Evolutionary conservation across 2,888 invertebrate species (phyloP).

Genomic region (Drosophila limbata): DNA sequence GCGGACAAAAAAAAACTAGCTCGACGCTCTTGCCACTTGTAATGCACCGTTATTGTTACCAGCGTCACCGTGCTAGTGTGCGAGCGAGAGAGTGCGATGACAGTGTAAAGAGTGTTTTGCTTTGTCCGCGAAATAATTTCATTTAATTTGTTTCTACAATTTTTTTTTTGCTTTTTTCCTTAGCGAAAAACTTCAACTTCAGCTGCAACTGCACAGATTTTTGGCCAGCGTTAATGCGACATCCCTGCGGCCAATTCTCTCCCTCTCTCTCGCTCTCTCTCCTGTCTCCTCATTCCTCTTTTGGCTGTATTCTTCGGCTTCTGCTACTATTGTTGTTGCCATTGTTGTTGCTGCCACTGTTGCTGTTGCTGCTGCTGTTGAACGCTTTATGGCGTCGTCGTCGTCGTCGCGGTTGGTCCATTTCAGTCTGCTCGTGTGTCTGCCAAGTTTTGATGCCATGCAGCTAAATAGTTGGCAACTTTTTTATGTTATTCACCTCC

Average conservation of each 20-base stretch:
- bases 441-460: constrained; percentile 71
- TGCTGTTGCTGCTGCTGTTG: constrained; percentile 44
- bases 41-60: constrained; percentile 70
- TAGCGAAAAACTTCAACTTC: constrained; percentile 63
- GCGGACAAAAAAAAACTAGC: constrained; percentile 63
- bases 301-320: constrained; percentile 30
- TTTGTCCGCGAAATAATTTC: constrained; percentile 73
- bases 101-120: constrained; percentile 44
- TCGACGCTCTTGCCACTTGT: constrained; percentile 72
- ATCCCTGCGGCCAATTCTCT: constrained; percentile 33
- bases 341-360: constrained; percentile 28
- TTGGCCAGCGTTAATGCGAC: constrained; percentile 71
- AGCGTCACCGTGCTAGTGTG: neutral
- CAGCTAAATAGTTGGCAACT: constrained; percentile 76
- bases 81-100: neutral
- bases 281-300: no score
- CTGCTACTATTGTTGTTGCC: constrained; percentile 1
- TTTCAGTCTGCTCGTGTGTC: constrained; percentile 76
- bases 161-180: constrained; percentile 1
- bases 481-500: constrained; percentile 53
- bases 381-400: constrained; percentile 65
- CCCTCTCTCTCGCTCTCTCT: no score
- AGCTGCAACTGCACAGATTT: constrained; percentile 72
- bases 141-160: constrained; percentile 19
- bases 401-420: constrained; percentile 44